These are phyloP conservation scores for Drosophila hamatofila DNA, from an alignment of 2,888 invertebrate genomes.

Conservation along the genomic window DNA sequence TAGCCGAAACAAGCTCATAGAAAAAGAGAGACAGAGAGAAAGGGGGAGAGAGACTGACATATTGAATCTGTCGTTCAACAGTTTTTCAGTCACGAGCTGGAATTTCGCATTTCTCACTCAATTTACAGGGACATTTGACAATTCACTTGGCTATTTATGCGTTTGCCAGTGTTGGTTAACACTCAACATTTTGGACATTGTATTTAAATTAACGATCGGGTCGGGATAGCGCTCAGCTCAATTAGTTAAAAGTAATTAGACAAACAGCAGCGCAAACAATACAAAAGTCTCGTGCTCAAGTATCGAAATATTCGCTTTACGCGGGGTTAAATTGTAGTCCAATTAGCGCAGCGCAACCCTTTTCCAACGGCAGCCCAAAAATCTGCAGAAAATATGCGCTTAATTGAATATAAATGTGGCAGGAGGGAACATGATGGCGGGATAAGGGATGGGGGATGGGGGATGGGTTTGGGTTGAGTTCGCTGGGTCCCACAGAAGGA, in stretches of 20 bases:
- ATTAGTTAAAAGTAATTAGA: constrained; percentile 70
- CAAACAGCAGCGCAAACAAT: constrained; percentile 48
- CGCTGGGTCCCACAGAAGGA: not conserved
- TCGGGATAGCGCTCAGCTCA: constrained; percentile 35
- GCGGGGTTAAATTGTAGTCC: constrained; percentile 36
- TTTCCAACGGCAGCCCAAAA: constrained; percentile 44
- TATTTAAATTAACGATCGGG: constrained; percentile 56
- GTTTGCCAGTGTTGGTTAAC: constrained; percentile 27
- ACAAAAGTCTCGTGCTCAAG: constrained; percentile 10
- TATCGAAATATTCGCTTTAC: not conserved
- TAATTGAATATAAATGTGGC: constrained; percentile 60
- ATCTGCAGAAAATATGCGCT: constrained; percentile 70
- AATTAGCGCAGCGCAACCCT: constrained; percentile 58
- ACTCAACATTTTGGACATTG: constrained; percentile 52
- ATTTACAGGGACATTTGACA: constrained; percentile 26
- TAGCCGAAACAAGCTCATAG: constrained; percentile 28
- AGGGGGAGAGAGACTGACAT: not conserved
- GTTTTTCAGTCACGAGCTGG: constrained; percentile 22
- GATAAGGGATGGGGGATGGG: not conserved
- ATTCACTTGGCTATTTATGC: constrained; percentile 28
- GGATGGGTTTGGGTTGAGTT: too few species aligned
- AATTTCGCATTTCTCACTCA: constrained; percentile 18
- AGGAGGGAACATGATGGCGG: too few species aligned
- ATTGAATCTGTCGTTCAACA: constrained; percentile 3
- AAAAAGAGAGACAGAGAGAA: not conserved